These are phyloP conservation scores for Thecophora atra DNA, from an alignment of 2,888 invertebrate genomes.

Conservation along the genomic window DNA sequence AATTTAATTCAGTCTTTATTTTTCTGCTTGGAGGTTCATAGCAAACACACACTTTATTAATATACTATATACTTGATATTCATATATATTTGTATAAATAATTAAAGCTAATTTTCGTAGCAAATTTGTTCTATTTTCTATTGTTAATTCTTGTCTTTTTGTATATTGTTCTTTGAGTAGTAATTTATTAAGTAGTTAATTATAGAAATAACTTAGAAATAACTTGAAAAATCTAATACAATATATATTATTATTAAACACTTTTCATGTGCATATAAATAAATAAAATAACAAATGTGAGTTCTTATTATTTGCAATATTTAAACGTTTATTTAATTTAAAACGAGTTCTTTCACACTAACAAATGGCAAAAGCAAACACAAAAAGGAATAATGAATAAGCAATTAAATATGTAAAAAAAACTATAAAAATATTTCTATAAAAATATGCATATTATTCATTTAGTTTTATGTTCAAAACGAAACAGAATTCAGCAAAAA, in stretches of 20 bases:
- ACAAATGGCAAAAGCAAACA: slow-evolving; percentile 41
- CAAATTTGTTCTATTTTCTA: neutral
- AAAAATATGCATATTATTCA: slow-evolving; percentile 1
- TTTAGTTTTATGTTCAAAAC: slow-evolving; percentile 36
- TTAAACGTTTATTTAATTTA: slow-evolving; percentile 42
- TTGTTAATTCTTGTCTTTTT: neutral
- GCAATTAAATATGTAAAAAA: neutral
- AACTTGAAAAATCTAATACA: slow-evolving; percentile 15
- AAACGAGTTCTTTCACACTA: slow-evolving; percentile 37
- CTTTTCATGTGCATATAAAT: neutral
- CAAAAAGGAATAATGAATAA: slow-evolving; percentile 37
- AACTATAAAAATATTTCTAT: neutral
- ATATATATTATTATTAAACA: slow-evolving; percentile 13
- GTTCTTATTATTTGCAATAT: slow-evolving; percentile 42
- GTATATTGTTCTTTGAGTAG: slow-evolving; percentile 10
- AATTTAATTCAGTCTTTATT: too few species aligned
- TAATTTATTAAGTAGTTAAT: slow-evolving; percentile 34
- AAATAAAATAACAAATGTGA: neutral
- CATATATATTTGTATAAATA: too few species aligned
- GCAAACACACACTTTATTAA: too few species aligned
- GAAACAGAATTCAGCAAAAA: too few species aligned
- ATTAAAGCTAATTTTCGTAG: too few species aligned
- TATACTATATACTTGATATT: too few species aligned
- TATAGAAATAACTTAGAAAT: neutral
- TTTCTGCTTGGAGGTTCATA: too few species aligned